Base-by-base conservation (phyloP, 92 coral and sea anemone species). In the Porites divaricata region DNA sequence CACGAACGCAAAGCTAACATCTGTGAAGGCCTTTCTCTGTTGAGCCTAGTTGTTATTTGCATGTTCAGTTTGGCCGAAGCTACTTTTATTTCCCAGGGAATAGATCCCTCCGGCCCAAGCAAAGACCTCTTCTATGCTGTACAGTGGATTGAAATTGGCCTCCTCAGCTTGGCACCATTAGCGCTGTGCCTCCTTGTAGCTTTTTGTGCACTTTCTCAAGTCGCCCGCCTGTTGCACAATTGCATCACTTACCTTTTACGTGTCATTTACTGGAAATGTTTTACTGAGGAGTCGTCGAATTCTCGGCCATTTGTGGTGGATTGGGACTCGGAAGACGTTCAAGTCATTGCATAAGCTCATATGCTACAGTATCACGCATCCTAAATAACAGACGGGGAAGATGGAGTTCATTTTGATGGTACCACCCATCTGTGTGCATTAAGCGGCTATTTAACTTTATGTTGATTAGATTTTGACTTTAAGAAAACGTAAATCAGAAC, bases 51-150 rank as follows among this genome's bases (percentile, higher is more conserved):
- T 56, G 17, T 74, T 4, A 74, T 74, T 13, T 49, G 87, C 66
- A 66, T 81, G 21, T 62, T 72, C 48, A 74, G 77, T 52, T 76
- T 87, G 26, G 71, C 77, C 6, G 87, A 87, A 67, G 90, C 90
- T 0, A 1, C 86, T 2, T 49, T 73, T 72, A 64, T 87, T 10
- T 87, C 90, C 20, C 25, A 19, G 61, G 87, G 90, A 54, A 59
- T 73, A 74, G 82, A 87, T 22, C 62, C 74, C 24, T n/a, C n/a
- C 22, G 82, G 87, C 8, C 87, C 90, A 17, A 57, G 16, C 20
- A 51, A 65, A 67, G 17, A 14, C 22, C 65, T 61, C 22, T 61
- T 14, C 74, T 20, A 20, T 13, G 61, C 58, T 9, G 14, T 78
- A 10, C 72, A 78, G 49, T 86, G 89, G 89, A 62, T 86, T 9